Conservation (phyloP, 2,113 vertebrate genomes). For the Thalassoma bifasciatum region DNA sequence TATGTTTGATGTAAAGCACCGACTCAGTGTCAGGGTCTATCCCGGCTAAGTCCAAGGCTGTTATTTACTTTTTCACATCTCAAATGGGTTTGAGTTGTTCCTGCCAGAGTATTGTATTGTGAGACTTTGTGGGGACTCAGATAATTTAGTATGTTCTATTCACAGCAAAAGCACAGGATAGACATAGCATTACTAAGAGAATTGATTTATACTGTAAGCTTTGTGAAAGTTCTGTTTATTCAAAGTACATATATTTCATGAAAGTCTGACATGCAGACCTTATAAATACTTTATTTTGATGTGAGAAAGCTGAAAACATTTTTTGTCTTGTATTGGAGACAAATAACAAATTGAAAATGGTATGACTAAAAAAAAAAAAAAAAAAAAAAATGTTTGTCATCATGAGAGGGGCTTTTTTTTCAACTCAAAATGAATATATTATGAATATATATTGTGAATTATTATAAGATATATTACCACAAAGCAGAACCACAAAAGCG, state of each 20-base stretch:
- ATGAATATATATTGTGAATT: too few relatives aligned
- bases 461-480: slow-evolving; percentile 2
- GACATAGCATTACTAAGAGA: slow-evolving; percentile 34
- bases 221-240: not conserved
- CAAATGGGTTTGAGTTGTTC: slow-evolving; percentile 55
- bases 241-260: not conserved
- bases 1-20: slow-evolving; percentile 73
- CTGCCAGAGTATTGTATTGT: slow-evolving; percentile 44
- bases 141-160: slow-evolving; percentile 58
- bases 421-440: slow-evolving; percentile 3
- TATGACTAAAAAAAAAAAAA: not conserved
- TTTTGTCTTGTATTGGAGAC: too few relatives aligned
- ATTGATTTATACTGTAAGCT: slow-evolving; percentile 32
- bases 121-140: slow-evolving; percentile 46
- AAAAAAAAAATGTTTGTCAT: slow-evolving; percentile 5
- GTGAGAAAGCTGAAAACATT: not conserved
- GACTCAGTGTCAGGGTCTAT: slow-evolving; percentile 65
- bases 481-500: slow-evolving; percentile 12
- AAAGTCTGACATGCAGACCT: not conserved
- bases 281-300: not conserved
- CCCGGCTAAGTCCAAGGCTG: slow-evolving; percentile 56
- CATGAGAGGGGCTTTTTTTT: not conserved
- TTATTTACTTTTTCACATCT: slow-evolving; percentile 73
- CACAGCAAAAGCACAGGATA: slow-evolving; percentile 50
- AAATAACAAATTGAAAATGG: not conserved